A percentile compares a stretch with the other conserved stretches of the same genome.
Evolutionary conservation across 2,113 vertebrate species (phyloP).

Genomic region (Grallaria varia): DNA sequence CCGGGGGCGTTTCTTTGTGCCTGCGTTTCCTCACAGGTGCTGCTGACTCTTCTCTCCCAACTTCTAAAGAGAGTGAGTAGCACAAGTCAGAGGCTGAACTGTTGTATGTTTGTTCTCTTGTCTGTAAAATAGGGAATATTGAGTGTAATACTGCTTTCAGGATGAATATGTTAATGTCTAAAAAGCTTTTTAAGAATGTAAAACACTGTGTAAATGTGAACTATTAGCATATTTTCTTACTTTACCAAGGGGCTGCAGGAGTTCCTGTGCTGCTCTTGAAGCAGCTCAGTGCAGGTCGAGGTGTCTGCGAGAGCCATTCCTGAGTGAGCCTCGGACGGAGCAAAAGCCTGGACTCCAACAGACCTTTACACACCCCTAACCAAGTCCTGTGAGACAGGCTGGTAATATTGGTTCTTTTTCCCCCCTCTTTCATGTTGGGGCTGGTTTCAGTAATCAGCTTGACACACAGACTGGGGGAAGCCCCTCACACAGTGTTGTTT

Average conservation of each 20-base stretch:
- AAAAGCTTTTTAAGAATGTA: constrained; percentile 9
- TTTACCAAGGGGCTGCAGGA: neutral
- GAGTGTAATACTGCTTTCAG: neutral
- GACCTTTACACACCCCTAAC: neutral
- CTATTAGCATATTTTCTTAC: neutral
- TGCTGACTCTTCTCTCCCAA: neutral
- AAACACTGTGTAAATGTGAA: neutral
- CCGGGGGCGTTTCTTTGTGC: neutral
- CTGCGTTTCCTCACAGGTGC: neutral
- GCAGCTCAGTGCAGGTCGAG: rapidly evolving
- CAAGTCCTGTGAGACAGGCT: neutral
- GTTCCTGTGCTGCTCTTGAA: neutral
- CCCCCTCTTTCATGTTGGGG: neutral
- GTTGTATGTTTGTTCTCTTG: neutral
- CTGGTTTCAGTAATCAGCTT: neutral
- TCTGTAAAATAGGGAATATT: neutral
- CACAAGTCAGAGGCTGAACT: neutral
- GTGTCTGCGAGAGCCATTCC: neutral
- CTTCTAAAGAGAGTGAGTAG: neutral
- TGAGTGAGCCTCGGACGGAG: neutral
- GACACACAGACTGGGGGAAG: neutral
- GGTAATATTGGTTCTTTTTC: neutral
- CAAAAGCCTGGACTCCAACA: neutral
- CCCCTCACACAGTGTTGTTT: rapidly evolving
- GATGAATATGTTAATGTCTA: neutral